phyloP scores from a whole-genome alignment of 2,113 vertebrate species.

The Uropsilus gracilis region DNA sequence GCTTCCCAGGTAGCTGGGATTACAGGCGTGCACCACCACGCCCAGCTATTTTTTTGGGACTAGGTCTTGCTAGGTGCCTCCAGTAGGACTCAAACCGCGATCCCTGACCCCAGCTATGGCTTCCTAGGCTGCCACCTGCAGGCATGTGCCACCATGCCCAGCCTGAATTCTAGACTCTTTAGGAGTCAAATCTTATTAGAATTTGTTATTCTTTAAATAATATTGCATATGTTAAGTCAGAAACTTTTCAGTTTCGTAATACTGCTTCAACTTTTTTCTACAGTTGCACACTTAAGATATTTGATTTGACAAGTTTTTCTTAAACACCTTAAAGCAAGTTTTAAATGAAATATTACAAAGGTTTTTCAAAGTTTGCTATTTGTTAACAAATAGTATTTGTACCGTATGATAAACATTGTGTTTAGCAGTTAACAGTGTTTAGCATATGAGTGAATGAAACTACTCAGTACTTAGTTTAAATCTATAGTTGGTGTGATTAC shows the following conservation, averaged over 20 bases:
- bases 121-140: too few relatives aligned
- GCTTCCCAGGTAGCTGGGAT: too few relatives aligned
- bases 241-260: not conserved
- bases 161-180: not conserved
- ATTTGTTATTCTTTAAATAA: not conserved
- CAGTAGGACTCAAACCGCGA: too few relatives aligned
- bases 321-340: constrained; percentile 5
- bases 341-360: constrained; percentile 40
- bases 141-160: too few relatives aligned
- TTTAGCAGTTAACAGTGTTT: too few relatives aligned
- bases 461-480: not conserved
- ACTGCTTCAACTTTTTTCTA: constrained; percentile 16
- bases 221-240: not conserved
- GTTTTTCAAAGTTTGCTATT: not conserved
- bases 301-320: constrained; percentile 19
- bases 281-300: not conserved
- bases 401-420: not conserved
- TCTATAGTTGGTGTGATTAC: not conserved
- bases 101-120: too few relatives aligned
- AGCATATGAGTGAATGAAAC: not conserved
- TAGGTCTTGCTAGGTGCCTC: too few relatives aligned
- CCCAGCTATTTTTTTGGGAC: too few relatives aligned
- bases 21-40: too few relatives aligned
- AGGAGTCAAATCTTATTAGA: not conserved
- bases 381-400: constrained; percentile 8